Evolutionary conservation across 2,888 invertebrate species (phyloP).

Genomic region (Hermodice carunculata): DNA sequence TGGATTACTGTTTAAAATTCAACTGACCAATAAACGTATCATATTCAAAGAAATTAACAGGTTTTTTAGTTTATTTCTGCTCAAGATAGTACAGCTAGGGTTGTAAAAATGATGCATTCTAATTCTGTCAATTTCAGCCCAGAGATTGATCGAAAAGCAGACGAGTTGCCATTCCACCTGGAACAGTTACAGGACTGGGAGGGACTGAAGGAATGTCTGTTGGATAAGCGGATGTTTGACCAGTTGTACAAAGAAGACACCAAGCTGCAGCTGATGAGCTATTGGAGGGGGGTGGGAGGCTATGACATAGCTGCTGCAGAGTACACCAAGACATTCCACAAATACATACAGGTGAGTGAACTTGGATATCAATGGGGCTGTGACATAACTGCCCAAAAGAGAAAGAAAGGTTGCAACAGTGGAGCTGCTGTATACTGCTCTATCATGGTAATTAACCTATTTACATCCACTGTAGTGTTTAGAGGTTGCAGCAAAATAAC

Average conservation of each 20-base stretch:
- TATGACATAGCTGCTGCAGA: constrained; percentile 39
- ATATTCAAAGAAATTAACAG: too few relatives aligned
- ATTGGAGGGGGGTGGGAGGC: constrained; percentile 47
- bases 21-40: too few relatives aligned
- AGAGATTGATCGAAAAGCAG: constrained; percentile 43
- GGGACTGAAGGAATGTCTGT: constrained; percentile 35
- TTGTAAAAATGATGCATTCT: too few relatives aligned
- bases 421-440: too few relatives aligned
- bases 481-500: too few relatives aligned
- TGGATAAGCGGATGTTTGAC: constrained; percentile 41
- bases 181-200: constrained; percentile 32
- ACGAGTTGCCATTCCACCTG: constrained; percentile 48
- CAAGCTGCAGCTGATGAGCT: constrained; percentile 45
- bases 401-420: too few relatives aligned
- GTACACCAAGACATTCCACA: constrained; percentile 30
- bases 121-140: constrained; percentile 35
- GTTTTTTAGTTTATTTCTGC: too few relatives aligned
- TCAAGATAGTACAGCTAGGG: too few relatives aligned
- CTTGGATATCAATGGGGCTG: background rate
- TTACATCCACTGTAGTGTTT: too few relatives aligned
- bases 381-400: too few relatives aligned
- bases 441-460: too few relatives aligned
- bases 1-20: too few relatives aligned
- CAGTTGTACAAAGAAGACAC: constrained; percentile 39
- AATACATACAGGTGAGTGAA: constrained; percentile 29